Percentiles rank a stretch among this genome's conserved stretches.
These are phyloP conservation scores for Neosilurus mollespiculum DNA, from an alignment of 2,797 vertebrate species.

Conservation along the genomic window DNA sequence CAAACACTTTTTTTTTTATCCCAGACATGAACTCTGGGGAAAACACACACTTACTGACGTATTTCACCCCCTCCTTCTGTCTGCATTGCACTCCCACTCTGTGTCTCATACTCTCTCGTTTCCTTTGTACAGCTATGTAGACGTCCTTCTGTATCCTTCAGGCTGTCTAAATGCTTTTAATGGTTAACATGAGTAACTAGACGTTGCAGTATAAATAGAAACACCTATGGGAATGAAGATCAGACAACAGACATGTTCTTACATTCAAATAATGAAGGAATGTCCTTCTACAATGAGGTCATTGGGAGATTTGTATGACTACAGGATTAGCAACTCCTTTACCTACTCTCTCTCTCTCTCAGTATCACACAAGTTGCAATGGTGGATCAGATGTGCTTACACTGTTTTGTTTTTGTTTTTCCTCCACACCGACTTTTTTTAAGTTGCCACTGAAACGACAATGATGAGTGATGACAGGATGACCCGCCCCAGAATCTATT, in stretches of 20 bases:
- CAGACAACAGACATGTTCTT: neutral
- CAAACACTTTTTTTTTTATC: conserved; percentile 56
- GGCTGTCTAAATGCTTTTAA: neutral
- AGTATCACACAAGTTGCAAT: neutral
- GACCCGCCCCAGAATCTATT: conserved; percentile 34
- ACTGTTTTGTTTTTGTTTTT: neutral
- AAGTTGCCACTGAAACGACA: conserved; percentile 11
- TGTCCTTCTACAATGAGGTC: neutral
- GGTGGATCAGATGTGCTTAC: neutral
- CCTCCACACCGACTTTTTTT: neutral
- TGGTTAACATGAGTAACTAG: neutral
- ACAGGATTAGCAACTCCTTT: neutral
- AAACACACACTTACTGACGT: conserved; percentile 44
- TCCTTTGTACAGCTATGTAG: neutral
- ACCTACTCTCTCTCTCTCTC: neutral
- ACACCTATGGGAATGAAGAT: neutral
- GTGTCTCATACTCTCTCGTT: neutral
- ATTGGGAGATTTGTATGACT: neutral
- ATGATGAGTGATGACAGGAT: conserved; percentile 50
- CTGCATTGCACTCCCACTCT: conserved; percentile 7
- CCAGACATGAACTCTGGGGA: conserved; percentile 52
- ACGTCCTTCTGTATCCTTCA: neutral
- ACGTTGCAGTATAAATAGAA: neutral
- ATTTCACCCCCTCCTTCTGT: conserved; percentile 18
- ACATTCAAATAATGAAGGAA: neutral